Percentiles rank a stretch among this genome's conserved stretches.
These are phyloP conservation scores for Puntigrus tetrazona DNA, from an alignment of 2,113 vertebrate species.

Conservation along the genomic window DNA sequence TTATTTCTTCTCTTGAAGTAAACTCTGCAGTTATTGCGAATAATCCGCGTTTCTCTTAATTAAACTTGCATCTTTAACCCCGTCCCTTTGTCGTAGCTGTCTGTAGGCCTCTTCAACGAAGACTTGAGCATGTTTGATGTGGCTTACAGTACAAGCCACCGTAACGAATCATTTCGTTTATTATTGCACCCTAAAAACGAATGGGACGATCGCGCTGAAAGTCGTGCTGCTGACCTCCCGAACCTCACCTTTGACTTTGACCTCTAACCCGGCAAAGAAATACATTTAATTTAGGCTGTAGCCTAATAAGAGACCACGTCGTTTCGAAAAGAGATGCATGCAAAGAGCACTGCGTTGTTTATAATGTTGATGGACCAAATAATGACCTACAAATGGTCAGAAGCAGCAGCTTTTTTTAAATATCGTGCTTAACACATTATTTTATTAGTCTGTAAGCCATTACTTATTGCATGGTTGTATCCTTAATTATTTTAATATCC, in stretches of 20 bases:
- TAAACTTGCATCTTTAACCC: too few species aligned
- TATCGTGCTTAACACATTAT: background rate
- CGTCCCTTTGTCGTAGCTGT: background rate
- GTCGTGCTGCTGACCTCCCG: constrained; percentile 26
- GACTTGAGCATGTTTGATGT: background rate
- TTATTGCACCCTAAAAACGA: background rate
- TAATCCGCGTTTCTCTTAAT: background rate
- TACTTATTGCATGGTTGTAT: too few species aligned
- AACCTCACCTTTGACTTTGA: constrained; percentile 57
- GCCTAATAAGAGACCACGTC: constrained; percentile 38
- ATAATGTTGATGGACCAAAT: too few species aligned
- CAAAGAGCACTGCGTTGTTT: too few species aligned
- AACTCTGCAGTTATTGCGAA: background rate
- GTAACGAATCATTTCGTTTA: background rate
- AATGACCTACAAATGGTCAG: background rate
- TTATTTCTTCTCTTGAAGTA: too few species aligned
- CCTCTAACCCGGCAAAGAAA: constrained; percentile 43
- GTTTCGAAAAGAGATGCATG: background rate
- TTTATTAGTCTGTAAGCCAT: background rate
- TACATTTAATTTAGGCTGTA: constrained; percentile 46
- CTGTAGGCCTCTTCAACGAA: background rate
- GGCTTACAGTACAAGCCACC: background rate
- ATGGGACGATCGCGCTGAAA: background rate
- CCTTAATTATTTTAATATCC: background rate
- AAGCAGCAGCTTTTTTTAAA: background rate